Base-by-base conservation (phyloP, 30 jellyfish, hydroid and myxozoan species). In the Chironex yamaguchii region DNA sequence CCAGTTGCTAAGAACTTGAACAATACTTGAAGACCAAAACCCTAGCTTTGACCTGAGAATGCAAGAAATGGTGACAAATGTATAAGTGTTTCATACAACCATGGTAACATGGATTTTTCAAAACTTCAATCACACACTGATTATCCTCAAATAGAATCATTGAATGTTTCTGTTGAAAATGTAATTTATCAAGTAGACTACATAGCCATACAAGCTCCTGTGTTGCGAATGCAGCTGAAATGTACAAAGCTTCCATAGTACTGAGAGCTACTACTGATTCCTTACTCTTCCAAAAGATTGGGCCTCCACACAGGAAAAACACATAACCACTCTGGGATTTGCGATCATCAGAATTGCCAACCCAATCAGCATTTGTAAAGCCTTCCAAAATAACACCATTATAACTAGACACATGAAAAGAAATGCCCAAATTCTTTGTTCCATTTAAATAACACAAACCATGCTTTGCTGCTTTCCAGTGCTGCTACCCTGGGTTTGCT, bases 91-190 rank as follows among this genome's bases (percentile, higher is more conserved):
- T 86, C 21, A 87, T 68, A 23, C 88, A 63, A 2, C 52, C 79
- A 35, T 86, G 88, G 49, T n/a, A 32, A 54, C 31, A 62, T 65
- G 62, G 96, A 79, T 75, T 86, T 67, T 62, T 84, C n/a, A n/a
- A n/a, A n/a, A n/a, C n/a, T n/a, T n/a, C n/a, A n/a, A n/a, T n/a
- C n/a, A n/a, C n/a, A n/a, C n/a, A n/a, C n/a, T n/a, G n/a, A n/a
- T n/a, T n/a, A n/a, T n/a, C n/a, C n/a, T n/a, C n/a, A n/a, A n/a
- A n/a, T n/a, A n/a, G n/a, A n/a, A n/a, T n/a, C n/a, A n/a, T n/a
- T n/a, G n/a, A n/a, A n/a, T n/a, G n/a, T n/a, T n/a, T n/a, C n/a
- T n/a, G n/a, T n/a, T n/a, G n/a, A n/a, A n/a, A n/a, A n/a, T n/a
- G n/a, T n/a, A n/a, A n/a, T 32, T 73, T 78, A n/a, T 32, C 34